Evolutionary conservation across 2,888 invertebrate genomes (phyloP).

Genomic region (Eupithecia tripunctaria): DNA sequence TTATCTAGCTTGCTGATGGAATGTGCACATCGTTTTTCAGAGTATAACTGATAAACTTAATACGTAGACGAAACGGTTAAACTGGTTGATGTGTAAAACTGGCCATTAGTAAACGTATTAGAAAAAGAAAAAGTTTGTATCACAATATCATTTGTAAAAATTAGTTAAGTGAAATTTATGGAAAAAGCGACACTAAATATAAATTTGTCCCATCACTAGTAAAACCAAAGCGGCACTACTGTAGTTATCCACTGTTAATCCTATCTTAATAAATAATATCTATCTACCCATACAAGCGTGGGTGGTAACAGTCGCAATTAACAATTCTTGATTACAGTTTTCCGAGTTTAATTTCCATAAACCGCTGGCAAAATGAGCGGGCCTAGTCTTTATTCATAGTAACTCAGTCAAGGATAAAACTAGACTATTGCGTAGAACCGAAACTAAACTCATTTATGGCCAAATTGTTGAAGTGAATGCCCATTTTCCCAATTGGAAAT

Average conservation of each 20-base stretch:
- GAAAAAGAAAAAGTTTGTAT: not conserved
- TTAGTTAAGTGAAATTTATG: not conserved
- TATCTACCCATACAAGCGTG: constrained; percentile 53
- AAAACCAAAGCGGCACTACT: constrained; percentile 19
- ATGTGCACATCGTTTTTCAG: not conserved
- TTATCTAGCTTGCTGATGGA: not conserved
- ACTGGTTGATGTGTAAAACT: not conserved
- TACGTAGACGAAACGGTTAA: not conserved
- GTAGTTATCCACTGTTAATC: constrained; percentile 23
- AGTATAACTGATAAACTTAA: not conserved
- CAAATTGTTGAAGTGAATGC: not conserved
- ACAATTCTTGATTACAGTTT: constrained; percentile 62
- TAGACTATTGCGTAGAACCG: constrained; percentile 35
- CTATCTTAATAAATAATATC: constrained; percentile 37
- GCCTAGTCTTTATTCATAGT: constrained; percentile 66
- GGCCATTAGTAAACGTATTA: not conserved
- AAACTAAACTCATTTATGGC: constrained; percentile 24
- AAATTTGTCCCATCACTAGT: constrained; percentile 7
- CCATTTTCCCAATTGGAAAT: not conserved
- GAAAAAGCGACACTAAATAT: not conserved
- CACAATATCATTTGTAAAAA: not conserved
- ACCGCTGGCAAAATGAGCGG: constrained; percentile 62
- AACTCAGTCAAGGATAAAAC: constrained; percentile 5
- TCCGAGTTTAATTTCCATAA: constrained; percentile 68
- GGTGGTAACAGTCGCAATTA: constrained; percentile 65